Base-by-base conservation (phyloP, 2,113 vertebrate genomes). In the Neoarius graeffei region DNA sequence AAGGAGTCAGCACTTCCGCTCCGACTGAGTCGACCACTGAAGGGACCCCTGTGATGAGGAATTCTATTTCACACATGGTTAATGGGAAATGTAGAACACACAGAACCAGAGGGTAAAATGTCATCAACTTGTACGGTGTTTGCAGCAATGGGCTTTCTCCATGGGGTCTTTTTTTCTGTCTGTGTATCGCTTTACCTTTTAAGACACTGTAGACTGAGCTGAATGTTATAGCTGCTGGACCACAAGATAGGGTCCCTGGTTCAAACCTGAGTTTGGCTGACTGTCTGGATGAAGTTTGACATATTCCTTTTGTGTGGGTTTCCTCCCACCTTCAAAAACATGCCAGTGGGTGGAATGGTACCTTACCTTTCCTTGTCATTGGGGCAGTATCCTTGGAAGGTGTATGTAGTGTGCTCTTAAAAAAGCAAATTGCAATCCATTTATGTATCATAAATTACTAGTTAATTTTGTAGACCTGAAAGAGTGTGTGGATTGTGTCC, bases 1-100 rank as follows among this genome's bases (percentile, higher is more conserved):
- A 92, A 90, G 20, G 27, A 91, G 93, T 95, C 94, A 95, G 95
- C 95, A 94, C 88, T 95, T 93, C 92, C 87, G 77, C 85, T 20
- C 88, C 25, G 5, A 79, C n/a, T 56, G 81, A 87, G 81, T 74
- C n/a, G 52, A 42, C 9, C 7, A 30, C 1, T 35, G 52, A 57
- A 66, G 48, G 48, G 64, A 67, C 80, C 81, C 23, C 14, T 83
- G 60, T 23, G 93, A 93, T 93, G 91, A 92, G 90, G 92, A 94
- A 94, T 91, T 93, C 89, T 79, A 88, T 91, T 91, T 91, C 88
- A 85, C 91, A 86, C 92, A 56, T 27, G 3, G 60, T 56, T 86
- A 67, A 67, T 81, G 76, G 76, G 42, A 86, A 80, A 56, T 81
- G 50, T 80, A 48, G 50, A 69, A 57, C n/a, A 4, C 42, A 64